Base-by-base conservation (phyloP, 2,888 invertebrate species). In the Ptychoptera albimana region DNA sequence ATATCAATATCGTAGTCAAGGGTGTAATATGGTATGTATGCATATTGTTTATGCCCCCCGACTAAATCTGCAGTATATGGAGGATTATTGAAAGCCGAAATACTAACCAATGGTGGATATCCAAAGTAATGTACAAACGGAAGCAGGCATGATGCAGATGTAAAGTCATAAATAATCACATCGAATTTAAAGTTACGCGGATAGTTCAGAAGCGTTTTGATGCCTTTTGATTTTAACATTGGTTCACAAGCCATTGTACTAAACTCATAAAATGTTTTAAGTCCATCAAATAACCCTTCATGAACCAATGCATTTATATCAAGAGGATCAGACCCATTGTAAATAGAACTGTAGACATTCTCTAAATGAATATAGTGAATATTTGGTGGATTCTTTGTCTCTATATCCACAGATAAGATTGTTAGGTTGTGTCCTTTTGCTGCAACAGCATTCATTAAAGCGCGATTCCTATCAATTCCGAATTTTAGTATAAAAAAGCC, bases 121-220 rank as follows among this genome's bases (percentile, higher is more conserved):
- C 52, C 51, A 45, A 60, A 63, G 42, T 55, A 56, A 32, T 60
- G 53, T 1, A 57, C 48, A 40, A 62, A 55, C 1, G 57, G 57
- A 11, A 63, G 29, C 10, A 61, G 45, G 50, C 54, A 56, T 5
- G 59, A 53, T 2, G 58, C 58, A 23, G 54, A 31, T 1, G 55
- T 56, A 36, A 54, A 58, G 45, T 63, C 64, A 41, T 58, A 52
- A 6, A 63, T 47, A n/a, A 60, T 54, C 32, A 61, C 43, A 53
- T 63, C 61, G 45, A 60, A 57, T 30, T 54, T 50, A 30, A 60
- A 60, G 34, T 55, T 46, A 10, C 44, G 14, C 10, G 49, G 49
- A 39, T 49, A 49, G 15, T 49, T 44, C 10, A 44, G n/a, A 5
- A 49, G 42, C 2, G 39, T 39, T 6, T 35, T 29, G 16, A 45